These are phyloP conservation scores for Morpho achilles DNA, from an alignment of 2,888 invertebrate species.

Conservation along the genomic window DNA sequence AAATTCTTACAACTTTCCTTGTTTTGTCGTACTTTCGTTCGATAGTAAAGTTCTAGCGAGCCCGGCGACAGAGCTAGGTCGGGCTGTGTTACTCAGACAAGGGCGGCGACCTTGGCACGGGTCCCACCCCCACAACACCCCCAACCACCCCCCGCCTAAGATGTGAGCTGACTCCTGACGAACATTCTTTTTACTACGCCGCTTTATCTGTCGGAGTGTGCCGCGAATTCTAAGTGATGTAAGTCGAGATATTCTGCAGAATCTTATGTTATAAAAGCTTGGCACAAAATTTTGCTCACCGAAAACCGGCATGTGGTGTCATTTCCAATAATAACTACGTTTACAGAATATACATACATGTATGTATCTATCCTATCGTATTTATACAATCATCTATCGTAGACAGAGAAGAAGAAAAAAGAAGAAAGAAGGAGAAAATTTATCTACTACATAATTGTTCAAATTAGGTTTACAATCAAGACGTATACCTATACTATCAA, in stretches of 20 bases:
- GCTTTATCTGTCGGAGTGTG: constrained; percentile 21
- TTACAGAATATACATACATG: too few species aligned
- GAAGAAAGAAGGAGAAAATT: too few species aligned
- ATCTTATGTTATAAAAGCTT: neutral
- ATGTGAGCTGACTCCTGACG: constrained; percentile 27
- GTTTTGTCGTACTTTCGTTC: constrained; percentile 22
- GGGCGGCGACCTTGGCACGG: constrained; percentile 69
- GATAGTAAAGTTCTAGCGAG: constrained; percentile 56
- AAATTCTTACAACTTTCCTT: too few species aligned
- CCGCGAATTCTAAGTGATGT: constrained; percentile 15
- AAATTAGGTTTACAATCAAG: too few species aligned
- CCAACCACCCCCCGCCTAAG: constrained; percentile 23
- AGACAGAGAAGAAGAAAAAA: too few species aligned
- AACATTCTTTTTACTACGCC: constrained; percentile 14
- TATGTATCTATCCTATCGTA: too few species aligned
- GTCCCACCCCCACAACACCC: constrained; percentile 30
- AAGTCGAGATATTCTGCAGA: neutral
- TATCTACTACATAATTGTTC: too few species aligned
- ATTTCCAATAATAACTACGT: too few species aligned
- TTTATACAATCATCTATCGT: too few species aligned
- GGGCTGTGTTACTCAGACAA: constrained; percentile 65
- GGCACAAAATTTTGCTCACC: too few species aligned
- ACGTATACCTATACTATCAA: too few species aligned
- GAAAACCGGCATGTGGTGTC: too few species aligned
- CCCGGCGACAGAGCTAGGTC: constrained; percentile 61